These are phyloP conservation scores for Umimayanthus kanabou DNA, from an alignment of 92 coral and sea anemone species.

Conservation along the genomic window DNA sequence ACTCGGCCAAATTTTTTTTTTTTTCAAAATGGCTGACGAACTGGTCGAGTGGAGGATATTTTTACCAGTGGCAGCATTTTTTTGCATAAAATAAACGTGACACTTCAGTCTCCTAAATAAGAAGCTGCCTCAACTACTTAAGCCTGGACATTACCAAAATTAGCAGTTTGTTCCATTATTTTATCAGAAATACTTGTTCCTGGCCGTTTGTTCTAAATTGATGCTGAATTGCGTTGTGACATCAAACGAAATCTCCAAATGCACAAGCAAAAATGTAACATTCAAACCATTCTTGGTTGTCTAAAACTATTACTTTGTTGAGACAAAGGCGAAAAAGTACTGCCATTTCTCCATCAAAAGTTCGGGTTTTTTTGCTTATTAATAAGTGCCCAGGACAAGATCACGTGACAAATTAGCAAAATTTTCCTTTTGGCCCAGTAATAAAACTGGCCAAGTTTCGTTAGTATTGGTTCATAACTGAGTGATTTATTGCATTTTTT, in stretches of 20 bases:
- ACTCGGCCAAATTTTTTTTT: neutral
- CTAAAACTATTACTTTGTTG: too few species aligned
- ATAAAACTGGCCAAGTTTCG: neutral
- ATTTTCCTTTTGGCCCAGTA: neutral
- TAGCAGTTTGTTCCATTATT: neutral
- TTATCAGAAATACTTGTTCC: neutral
- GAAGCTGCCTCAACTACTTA: neutral
- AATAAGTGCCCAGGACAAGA: neutral
- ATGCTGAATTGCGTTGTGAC: neutral
- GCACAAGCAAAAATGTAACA: too few species aligned
- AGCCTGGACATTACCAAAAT: neutral
- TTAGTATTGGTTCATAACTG: neutral
- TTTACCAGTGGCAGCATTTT: neutral
- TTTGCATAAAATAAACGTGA: neutral
- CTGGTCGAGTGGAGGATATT: neutral
- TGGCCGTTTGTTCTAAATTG: neutral
- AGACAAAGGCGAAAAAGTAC: too few species aligned
- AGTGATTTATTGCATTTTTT: neutral
- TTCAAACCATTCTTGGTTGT: too few species aligned
- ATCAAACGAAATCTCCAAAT: too few species aligned
- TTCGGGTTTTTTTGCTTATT: too few species aligned
- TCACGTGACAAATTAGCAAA: neutral
- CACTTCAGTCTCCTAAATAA: neutral
- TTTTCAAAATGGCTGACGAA: constrained; percentile 1
- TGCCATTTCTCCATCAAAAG: too few species aligned